Evolutionary conservation across 2,888 invertebrate species (phyloP).

Genomic region (Leptinotarsa peninsularis): DNA sequence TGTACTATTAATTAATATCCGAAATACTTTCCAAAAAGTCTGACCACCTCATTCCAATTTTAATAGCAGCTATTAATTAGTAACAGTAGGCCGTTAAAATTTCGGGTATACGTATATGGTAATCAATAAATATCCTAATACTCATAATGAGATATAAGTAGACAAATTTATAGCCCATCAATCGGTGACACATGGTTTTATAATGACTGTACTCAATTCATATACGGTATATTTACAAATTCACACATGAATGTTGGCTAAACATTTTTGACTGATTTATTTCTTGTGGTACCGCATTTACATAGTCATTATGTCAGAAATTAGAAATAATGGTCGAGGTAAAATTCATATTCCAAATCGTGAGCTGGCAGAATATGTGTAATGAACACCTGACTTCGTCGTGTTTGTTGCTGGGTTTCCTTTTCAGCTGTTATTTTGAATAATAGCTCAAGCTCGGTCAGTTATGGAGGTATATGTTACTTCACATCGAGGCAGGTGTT

Average conservation of each 20-base stretch:
- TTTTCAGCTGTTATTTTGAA: not conserved
- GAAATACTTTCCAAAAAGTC: slow-evolving; percentile 18
- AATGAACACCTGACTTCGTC: not conserved
- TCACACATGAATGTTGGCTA: slow-evolving; percentile 4
- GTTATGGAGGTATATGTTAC: too few species aligned
- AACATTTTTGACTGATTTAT: slow-evolving; percentile 7
- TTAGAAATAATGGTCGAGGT: slow-evolving; percentile 8
- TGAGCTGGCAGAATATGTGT: not conserved
- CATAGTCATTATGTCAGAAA: slow-evolving; percentile 13
- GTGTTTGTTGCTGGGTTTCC: not conserved
- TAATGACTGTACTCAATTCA: slow-evolving; percentile 21
- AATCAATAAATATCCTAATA: slow-evolving; percentile 38
- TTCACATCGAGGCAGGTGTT: too few species aligned
- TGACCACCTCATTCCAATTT: slow-evolving; percentile 24
- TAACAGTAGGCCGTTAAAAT: slow-evolving; percentile 29
- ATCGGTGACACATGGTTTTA: slow-evolving; percentile 30
- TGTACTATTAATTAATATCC: slow-evolving; percentile 3
- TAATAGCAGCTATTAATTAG: slow-evolving; percentile 33
- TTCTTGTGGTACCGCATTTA: not conserved
- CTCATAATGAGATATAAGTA: slow-evolving; percentile 33
- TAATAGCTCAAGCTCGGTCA: not conserved
- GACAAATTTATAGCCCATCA: slow-evolving; percentile 37
- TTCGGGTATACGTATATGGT: slow-evolving; percentile 32
- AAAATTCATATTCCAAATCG: not conserved
- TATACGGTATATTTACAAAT: slow-evolving; percentile 1